Percentiles rank a stretch among this genome's conserved stretches.
phyloP scores from a whole-genome alignment of 2,797 vertebrate species.

The Microcaecilia unicolor region DNA sequence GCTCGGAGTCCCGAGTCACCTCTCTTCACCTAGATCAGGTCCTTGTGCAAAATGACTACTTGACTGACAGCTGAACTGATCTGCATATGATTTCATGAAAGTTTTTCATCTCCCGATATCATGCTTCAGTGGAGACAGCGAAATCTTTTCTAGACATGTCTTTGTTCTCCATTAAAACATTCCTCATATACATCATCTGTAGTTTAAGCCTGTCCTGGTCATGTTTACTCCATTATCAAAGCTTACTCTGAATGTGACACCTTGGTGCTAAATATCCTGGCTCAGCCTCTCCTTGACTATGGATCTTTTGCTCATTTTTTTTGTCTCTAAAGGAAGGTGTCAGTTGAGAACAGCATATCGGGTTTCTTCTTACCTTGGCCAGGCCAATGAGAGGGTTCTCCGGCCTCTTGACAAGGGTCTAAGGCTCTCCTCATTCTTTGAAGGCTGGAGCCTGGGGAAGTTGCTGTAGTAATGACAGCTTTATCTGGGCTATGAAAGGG shows the following conservation, averaged over 20 bases:
- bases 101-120: not conserved
- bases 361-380: too few relatives aligned
- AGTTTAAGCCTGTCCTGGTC: conserved; percentile 43
- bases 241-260: conserved; percentile 48
- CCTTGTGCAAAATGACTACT: too few relatives aligned
- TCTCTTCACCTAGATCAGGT: too few relatives aligned
- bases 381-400: conserved; percentile 17
- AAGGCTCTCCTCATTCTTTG: conserved; percentile 26
- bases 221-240: conserved; percentile 39
- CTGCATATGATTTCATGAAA: too few relatives aligned
- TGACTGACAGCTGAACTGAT: too few relatives aligned
- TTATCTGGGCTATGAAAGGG: conserved; percentile 66
- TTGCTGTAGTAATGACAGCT: conserved; percentile 47
- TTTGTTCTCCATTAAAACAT: conserved; percentile 23
- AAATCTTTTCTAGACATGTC: not conserved
- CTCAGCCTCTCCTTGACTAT: conserved; percentile 34
- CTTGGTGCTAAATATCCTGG: conserved; percentile 38
- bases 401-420: conserved; percentile 31
- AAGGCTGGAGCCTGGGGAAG: conserved; percentile 10
- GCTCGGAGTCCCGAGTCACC: too few relatives aligned
- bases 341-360: too few relatives aligned
- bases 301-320: too few relatives aligned
- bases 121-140: accelerated
- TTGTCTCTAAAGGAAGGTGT: too few relatives aligned
- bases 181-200: conserved; percentile 44